Base-by-base conservation (phyloP, 2,113 vertebrate genomes). In the Myiagra hebetior region DNA sequence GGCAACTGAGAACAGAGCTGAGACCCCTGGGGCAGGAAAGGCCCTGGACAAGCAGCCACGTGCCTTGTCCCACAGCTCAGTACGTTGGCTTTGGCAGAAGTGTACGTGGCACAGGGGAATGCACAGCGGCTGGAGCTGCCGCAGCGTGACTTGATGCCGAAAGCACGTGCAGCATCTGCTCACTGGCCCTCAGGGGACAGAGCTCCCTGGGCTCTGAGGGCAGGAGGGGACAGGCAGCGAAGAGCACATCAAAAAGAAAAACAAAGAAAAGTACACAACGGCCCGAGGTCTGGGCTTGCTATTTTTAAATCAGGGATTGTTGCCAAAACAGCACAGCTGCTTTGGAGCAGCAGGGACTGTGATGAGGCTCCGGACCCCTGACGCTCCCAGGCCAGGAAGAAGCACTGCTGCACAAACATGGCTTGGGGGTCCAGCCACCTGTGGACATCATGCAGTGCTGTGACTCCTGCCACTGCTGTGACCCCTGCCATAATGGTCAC, bases 311-410 rank as follows among this genome's bases (percentile, higher is more conserved):
- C 17, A 1, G 10, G 86, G 75, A 92, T 26, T 23, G 24, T 11
- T 69, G 97, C 95, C 96, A 96, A 84, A 83, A 86, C 35, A 84
- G 77, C 84, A 57, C 95, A 95, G 96, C 94, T 93, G 97, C 86
- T 79, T 41, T 2, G 10, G 86, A 93, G 83, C 57, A 74, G 87
- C 72, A 53, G 64, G 60, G 56, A 50, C 35, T 12, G 28, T 8
- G 56, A 46, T 27, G 64, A 70, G 82, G 49, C 60, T 90, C 55
- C 1, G 1, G 87, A 95, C 72, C 91, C 91, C 64, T 13, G 4
- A 44, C 1, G 19, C 70, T 78, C 28, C 35, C 22, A 39, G 57
- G 59, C 22, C 72, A 78, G 91, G 80, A 77, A 42, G 35, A 62
- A 72, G 50, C 1, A 1, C 37, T 49, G 89, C 82, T 35, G 64